phyloP scores from a whole-genome alignment of 2,797 vertebrate species.

The Nyctalus aviator region DNA sequence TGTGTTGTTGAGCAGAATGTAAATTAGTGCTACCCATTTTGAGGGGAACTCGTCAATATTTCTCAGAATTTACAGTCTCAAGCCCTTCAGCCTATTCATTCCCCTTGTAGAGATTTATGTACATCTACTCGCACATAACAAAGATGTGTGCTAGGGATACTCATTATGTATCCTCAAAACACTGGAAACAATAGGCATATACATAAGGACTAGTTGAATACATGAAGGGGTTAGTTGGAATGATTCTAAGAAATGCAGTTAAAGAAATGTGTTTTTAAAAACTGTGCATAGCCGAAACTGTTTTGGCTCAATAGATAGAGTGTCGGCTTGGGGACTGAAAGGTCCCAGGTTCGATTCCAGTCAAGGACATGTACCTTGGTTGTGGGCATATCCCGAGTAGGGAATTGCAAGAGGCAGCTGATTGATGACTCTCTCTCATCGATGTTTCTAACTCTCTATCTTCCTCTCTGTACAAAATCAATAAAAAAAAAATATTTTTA shows the following conservation, averaged over 20 bases:
- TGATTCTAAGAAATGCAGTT: neutral
- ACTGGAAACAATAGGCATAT: neutral
- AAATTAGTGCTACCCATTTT: neutral
- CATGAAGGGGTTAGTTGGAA: neutral
- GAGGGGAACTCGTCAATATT: neutral
- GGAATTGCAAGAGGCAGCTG: no score
- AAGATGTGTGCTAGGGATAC: neutral
- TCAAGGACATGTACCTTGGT: no score
- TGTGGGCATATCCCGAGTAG: no score
- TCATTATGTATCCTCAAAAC: neutral
- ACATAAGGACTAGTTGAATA: neutral
- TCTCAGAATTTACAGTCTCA: neutral
- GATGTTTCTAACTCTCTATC: no score
- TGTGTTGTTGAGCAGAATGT: rapidly evolving
- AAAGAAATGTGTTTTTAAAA: neutral
- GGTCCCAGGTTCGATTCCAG: no score
- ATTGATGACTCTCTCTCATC: no score
- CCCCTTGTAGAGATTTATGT: neutral
- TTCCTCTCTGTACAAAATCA: no score
- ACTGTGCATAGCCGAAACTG: neutral
- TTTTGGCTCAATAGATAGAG: no score
- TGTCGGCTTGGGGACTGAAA: no score
- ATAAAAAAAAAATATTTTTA: no score
- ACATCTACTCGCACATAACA: neutral
- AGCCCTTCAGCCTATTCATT: neutral